Conservation (phyloP, 2,797 vertebrate genomes). For the Acanthurus tractus region DNA sequence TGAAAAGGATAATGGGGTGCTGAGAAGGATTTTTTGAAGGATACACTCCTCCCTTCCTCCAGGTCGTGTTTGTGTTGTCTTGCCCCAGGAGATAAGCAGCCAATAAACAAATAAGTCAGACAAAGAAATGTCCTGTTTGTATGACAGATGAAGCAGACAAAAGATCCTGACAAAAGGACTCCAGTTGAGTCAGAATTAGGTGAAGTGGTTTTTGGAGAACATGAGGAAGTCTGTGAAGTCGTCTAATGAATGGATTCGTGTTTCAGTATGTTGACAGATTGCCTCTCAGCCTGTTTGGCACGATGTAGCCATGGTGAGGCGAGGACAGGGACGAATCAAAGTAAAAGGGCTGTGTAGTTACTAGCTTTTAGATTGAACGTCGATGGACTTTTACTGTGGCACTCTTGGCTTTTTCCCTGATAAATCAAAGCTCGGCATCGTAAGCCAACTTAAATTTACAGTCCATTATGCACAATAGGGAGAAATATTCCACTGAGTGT, state of each 20-base stretch:
- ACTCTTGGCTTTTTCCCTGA: slow-evolving; percentile 60
- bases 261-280: slow-evolving; percentile 65
- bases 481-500: slow-evolving; percentile 64
- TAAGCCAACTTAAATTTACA: slow-evolving; percentile 51
- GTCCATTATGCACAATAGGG: slow-evolving; percentile 43
- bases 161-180: slow-evolving; percentile 46
- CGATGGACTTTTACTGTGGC: slow-evolving; percentile 27
- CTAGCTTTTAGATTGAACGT: slow-evolving; percentile 2
- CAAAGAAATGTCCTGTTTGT: slow-evolving; percentile 72
- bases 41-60: slow-evolving; percentile 60
- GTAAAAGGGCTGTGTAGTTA: slow-evolving; percentile 18
- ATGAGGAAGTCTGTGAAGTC: slow-evolving; percentile 47
- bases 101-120: slow-evolving; percentile 68
- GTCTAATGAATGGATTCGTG: slow-evolving; percentile 59
- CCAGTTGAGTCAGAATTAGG: slow-evolving; percentile 40
- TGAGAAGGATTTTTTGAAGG: slow-evolving; percentile 54
- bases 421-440: slow-evolving; percentile 51
- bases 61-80: slow-evolving; percentile 58
- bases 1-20: slow-evolving; percentile 65
- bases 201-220: slow-evolving; percentile 49
- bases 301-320: slow-evolving; percentile 24
- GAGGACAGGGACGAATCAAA: slow-evolving; percentile 34
- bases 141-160: slow-evolving; percentile 52
- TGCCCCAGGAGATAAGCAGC: slow-evolving; percentile 69
- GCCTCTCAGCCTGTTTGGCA: slow-evolving; percentile 34